Conservation (phyloP, 1,140 invertebrate genomes). For the Drosophila murphyi region DNA sequence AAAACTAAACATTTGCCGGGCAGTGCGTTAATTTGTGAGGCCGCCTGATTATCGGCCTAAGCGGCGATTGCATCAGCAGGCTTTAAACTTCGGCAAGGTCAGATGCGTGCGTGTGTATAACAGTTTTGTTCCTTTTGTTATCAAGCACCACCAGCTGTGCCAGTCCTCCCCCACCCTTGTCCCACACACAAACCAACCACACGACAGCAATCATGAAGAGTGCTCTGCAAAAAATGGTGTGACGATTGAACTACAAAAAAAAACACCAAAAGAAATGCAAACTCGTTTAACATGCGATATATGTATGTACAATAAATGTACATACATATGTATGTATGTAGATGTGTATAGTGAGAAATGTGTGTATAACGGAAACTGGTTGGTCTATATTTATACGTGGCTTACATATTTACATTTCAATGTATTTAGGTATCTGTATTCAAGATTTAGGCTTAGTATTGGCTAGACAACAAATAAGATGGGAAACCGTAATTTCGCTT, state of each 20-base stretch:
- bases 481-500: constrained; percentile 9
- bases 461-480: not conserved
- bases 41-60: not conserved
- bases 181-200: not conserved
- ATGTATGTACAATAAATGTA: not conserved
- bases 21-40: not conserved
- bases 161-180: constrained; percentile 1
- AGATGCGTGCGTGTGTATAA: constrained; percentile 43
- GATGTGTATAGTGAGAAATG: not conserved
- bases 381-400: constrained; percentile 28
- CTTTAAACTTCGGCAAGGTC: constrained; percentile 54
- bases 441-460: not conserved
- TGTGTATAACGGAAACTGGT: constrained; percentile 36
- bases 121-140: constrained; percentile 27
- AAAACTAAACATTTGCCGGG: constrained; percentile 12
- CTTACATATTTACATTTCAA: not conserved
- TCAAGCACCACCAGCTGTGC: constrained; percentile 9
- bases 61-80: constrained; percentile 44
- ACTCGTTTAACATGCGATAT: constrained; percentile 35
- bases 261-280: constrained; percentile 17
- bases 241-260: not conserved
- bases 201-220: not conserved
- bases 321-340: not conserved
- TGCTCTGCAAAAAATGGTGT: constrained; percentile 2
- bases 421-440: not conserved